phyloP scores from a whole-genome alignment of 2,797 vertebrate species.

The Vultur gryphus region DNA sequence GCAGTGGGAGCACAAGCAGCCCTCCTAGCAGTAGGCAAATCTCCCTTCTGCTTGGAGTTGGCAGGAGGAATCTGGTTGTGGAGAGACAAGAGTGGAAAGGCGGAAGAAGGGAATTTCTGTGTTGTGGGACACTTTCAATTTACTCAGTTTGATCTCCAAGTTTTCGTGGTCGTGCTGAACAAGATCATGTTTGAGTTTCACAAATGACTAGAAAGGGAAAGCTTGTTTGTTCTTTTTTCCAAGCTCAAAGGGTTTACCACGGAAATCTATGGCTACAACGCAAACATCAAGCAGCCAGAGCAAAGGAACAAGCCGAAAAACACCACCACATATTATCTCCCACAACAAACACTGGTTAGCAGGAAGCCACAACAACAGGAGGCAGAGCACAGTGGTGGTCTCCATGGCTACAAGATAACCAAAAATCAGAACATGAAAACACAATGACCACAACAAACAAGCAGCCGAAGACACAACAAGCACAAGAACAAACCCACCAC shows the following conservation, averaged over 20 bases:
- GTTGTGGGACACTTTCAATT: conserved; percentile 53
- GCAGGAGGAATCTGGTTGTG: not conserved
- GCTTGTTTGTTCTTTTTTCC: not conserved
- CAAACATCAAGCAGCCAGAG: conserved; percentile 49
- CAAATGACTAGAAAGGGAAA: conserved; percentile 42
- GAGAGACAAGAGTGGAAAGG: conserved; percentile 8
- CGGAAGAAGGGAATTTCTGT: conserved; percentile 12
- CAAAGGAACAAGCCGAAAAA: conserved; percentile 32
- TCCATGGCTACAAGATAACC: not conserved
- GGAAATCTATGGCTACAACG: conserved; percentile 2
- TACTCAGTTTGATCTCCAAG: conserved; percentile 26
- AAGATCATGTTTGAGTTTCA: conserved; percentile 37
- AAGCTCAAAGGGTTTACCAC: not conserved
- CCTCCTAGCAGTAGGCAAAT: not conserved
- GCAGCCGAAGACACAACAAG: not conserved
- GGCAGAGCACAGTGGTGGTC: conserved; percentile 17
- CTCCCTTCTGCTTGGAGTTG: not conserved
- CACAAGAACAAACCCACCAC: not conserved
- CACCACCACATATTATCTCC: conserved; percentile 16
- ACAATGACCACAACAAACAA: conserved; percentile 30
- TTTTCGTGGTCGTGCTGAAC: conserved; percentile 41
- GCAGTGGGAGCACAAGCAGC: not conserved
- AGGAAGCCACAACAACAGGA: conserved; percentile 43
- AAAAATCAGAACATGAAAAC: conserved; percentile 21
- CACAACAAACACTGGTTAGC: conserved; percentile 61